These are phyloP conservation scores for Oncorhynchus nerka DNA, from an alignment of 2,113 vertebrate species.

Conservation along the genomic window DNA sequence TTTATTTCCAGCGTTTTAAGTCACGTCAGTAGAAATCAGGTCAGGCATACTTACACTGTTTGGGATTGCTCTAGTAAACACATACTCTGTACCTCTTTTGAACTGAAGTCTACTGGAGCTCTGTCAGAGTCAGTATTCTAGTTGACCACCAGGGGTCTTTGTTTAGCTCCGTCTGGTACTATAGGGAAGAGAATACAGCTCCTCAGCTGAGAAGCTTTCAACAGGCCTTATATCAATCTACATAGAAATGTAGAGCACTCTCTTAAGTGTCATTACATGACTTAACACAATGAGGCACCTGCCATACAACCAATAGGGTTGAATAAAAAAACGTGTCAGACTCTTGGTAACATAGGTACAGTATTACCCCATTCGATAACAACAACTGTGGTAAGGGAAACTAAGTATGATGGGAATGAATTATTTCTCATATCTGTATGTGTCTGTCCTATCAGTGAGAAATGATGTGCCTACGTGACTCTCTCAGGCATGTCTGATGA, in stretches of 20 bases:
- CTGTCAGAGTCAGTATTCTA: no score
- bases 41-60: no score
- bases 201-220: neutral
- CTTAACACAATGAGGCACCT: no score
- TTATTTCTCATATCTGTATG: neutral
- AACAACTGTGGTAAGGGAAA: neutral
- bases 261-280: neutral
- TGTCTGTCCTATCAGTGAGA: neutral
- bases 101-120: no score
- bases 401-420: neutral
- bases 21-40: no score
- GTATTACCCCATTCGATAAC: neutral
- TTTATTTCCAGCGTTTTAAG: no score
- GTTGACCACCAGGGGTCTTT: slow-evolving; percentile 27
- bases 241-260: neutral
- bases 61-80: no score
- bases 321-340: no score
- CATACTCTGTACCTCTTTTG: no score
- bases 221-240: neutral
- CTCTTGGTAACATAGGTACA: no score
- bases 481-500: neutral
- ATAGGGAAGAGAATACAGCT: no score
- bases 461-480: neutral
- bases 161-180: neutral
- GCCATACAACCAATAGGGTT: no score